Conservation (phyloP, 2,888 invertebrate species). For the Rotaria socialis region DNA sequence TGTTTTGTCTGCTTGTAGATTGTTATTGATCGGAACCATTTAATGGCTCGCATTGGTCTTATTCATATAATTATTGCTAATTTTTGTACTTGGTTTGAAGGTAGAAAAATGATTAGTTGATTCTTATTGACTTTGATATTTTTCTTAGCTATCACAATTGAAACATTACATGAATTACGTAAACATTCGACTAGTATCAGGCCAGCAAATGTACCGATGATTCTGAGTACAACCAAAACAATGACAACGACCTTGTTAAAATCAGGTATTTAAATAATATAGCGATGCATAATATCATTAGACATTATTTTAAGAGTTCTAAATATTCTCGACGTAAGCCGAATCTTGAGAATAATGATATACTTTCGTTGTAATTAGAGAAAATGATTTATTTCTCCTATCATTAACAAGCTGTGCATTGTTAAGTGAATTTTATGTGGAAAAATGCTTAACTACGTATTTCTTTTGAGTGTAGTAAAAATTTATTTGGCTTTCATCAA, state of each 20-base stretch:
- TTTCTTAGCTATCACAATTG: not conserved
- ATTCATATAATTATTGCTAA: slow-evolving; percentile 45
- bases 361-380: too few species aligned
- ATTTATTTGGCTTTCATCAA: too few species aligned
- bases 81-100: slow-evolving; percentile 44
- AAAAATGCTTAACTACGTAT: too few species aligned
- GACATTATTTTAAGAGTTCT: not conserved
- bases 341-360: too few species aligned
- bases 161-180: not conserved
- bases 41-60: slow-evolving; percentile 15
- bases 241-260: not conserved
- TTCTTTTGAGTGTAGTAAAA: too few species aligned
- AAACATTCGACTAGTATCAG: not conserved
- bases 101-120: not conserved
- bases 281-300: too few species aligned
- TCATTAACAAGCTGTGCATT: too few species aligned
- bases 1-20: not conserved
- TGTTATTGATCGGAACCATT: slow-evolving; percentile 36
- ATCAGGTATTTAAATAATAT: not conserved
- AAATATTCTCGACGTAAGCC: too few species aligned
- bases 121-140: not conserved
- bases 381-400: too few species aligned
- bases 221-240: not conserved
- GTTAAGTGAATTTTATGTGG: too few species aligned
- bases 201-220: not conserved